Base-by-base conservation (phyloP, 2,113 vertebrate genomes). In the Geococcyx californianus region DNA sequence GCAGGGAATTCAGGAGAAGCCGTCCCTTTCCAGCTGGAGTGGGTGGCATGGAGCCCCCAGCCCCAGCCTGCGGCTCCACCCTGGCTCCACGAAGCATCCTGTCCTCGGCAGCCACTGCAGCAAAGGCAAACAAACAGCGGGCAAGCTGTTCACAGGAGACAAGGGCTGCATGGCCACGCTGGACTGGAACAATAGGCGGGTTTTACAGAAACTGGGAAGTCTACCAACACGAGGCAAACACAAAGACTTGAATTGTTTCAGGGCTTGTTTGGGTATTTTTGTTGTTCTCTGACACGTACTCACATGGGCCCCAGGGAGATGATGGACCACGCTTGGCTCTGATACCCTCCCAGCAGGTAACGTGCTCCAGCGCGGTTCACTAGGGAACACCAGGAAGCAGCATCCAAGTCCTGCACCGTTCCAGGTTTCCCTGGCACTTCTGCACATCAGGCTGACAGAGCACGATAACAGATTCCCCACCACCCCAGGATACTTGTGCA, bases 361-460 rank as follows among this genome's bases (percentile, higher is more conserved):
- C 6, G 1, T 9, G 1, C 14, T 1, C 47, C 14, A 7, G 4
- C 47, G 4, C 4, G 0, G 3, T 2, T 19, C 44, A 29, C 40
- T 28, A 44, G 59, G 31, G 3, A 54, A 10, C 0, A 3, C 49
- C 56, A 40, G 21, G 28, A 56, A 47, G 40, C 56, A 6, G 51
- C 6, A 0, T 0, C 6, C 0, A 4, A n/a, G 21, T 3, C 31
- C 80, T 8, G 66, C 0, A 2, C 4, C 2, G 2, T 6, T 9
- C 1, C 11, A 9, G 31, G 42, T 8, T 33, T 40, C 34, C 38
- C 23, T 1, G 3, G 45, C 20, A 7, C 16, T 34, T 4, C 3
- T 3, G 13, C 13, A 38, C n/a, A 1, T 4, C 1, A 0, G 34
- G 70, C 33, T 25, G 47, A 18, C 7, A 7, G 10, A 4, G n/a